A percentile compares a stretch with the other conserved stretches of the same genome.
phyloP scores from a whole-genome alignment of 2,888 invertebrate species.

The Meteorus colon region DNA sequence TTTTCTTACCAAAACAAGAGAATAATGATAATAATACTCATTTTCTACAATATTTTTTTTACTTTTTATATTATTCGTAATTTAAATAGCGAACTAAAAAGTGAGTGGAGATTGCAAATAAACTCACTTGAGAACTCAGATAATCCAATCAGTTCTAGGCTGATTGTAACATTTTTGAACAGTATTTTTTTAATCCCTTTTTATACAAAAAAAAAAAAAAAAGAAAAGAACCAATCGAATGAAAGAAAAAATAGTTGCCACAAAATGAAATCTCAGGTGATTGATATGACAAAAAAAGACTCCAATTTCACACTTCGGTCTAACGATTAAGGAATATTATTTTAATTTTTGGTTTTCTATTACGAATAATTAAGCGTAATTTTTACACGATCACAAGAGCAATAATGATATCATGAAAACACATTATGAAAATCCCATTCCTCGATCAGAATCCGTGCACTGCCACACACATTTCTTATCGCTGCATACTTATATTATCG shows the following conservation, averaged over 20 bases:
- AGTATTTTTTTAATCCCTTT: conserved; percentile 28
- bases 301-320: not conserved
- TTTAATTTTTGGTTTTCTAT: not conserved
- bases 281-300: conserved; percentile 23
- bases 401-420: conserved; percentile 35
- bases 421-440: not conserved
- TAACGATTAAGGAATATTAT: not conserved
- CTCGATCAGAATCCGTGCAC: not conserved
- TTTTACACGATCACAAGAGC: conserved; percentile 17
- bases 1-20: conserved; percentile 9
- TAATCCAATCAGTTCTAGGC: not conserved
- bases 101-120: conserved; percentile 10
- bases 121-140: conserved; percentile 39
- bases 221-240: conserved; percentile 14
- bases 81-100: not conserved
- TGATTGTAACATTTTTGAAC: not conserved
- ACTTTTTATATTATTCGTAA: conserved; percentile 6
- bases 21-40: not conserved
- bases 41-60: conserved; percentile 16
- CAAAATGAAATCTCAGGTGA: not conserved
- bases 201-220: not conserved
- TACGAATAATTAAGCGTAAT: not conserved
- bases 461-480: conserved; percentile 33
- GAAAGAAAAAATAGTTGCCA: conserved; percentile 8
- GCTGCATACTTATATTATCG: conserved; percentile 25